Evolutionary conservation across 1,140 invertebrate species (phyloP).

Genomic region (Colletes gigas): DNA sequence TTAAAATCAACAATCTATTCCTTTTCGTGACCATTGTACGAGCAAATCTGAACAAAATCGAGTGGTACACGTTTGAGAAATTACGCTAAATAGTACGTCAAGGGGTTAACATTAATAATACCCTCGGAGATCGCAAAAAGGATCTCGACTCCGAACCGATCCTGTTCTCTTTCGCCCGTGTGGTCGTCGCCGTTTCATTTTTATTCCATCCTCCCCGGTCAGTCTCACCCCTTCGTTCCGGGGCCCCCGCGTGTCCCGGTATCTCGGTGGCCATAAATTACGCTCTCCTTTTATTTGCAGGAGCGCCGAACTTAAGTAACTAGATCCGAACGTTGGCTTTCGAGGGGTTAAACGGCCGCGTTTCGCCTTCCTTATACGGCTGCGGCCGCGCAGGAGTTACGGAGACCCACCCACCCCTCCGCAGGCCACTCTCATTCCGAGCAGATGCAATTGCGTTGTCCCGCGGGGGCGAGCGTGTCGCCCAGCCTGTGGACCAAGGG

Average conservation of each 20-base stretch:
- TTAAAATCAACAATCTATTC: too few species aligned
- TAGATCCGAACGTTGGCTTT: conserved; percentile 56
- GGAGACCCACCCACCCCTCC: conserved; percentile 27
- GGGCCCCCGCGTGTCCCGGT: conserved; percentile 26
- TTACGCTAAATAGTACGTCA: too few species aligned
- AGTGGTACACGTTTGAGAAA: too few species aligned
- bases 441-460: conserved; percentile 75
- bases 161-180: too few species aligned
- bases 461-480: conserved; percentile 67
- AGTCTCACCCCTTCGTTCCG: conserved; percentile 37
- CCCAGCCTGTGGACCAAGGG: conserved; percentile 61
- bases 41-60: too few species aligned
- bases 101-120: too few species aligned
- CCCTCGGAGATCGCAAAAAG: too few species aligned
- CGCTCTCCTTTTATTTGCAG: conserved; percentile 62
- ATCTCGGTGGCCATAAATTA: conserved; percentile 65
- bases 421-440: conserved; percentile 54
- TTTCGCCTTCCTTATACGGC: conserved; percentile 49
- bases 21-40: too few species aligned
- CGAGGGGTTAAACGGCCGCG: conserved; percentile 63
- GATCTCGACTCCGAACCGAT: too few species aligned
- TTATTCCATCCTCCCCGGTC: conserved; percentile 49
- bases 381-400: conserved; percentile 8
- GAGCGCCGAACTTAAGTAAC: conserved; percentile 66
- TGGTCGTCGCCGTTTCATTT: conserved; percentile 40